Percentiles rank a stretch among this genome's conserved stretches.
Evolutionary conservation across 2,113 vertebrate species (phyloP).

Genomic region (Gymnorhina tibicen): DNA sequence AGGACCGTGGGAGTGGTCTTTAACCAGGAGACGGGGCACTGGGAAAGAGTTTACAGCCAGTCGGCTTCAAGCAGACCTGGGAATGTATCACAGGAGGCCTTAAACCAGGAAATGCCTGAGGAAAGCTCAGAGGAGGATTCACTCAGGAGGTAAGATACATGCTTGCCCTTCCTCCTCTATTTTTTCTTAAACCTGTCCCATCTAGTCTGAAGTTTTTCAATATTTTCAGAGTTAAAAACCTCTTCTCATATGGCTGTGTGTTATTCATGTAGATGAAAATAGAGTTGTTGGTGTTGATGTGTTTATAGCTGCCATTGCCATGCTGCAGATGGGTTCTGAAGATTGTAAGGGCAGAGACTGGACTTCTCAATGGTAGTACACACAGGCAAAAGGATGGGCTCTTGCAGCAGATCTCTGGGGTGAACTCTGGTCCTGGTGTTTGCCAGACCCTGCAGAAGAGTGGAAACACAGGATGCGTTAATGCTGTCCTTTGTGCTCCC

Average conservation of each 20-base stretch:
- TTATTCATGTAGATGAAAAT: background rate
- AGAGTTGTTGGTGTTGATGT: background rate
- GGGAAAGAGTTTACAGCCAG: constrained; percentile 93
- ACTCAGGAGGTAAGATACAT: constrained; percentile 86
- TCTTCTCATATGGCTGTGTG: background rate
- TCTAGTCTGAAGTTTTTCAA: background rate
- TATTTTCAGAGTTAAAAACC: background rate
- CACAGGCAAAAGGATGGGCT: background rate
- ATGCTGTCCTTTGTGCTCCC: background rate
- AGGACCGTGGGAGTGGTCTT: constrained; percentile 94
- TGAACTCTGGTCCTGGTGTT: background rate
- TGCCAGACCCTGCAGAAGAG: background rate
- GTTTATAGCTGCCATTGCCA: background rate
- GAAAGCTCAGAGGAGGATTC: constrained; percentile 96
- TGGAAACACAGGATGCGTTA: background rate
- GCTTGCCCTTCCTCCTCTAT: constrained; percentile 4
- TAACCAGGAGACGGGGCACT: constrained; percentile 96
- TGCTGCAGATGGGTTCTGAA: background rate
- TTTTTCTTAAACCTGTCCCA: background rate
- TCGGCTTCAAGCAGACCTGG: constrained; percentile 78
- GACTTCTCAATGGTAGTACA: background rate
- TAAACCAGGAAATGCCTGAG: constrained; percentile 97
- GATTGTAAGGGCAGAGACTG: background rate
- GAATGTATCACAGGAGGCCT: constrained; percentile 92
- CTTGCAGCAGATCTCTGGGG: background rate